Evolutionary conservation across 2,888 invertebrate species (phyloP).

Genomic region (Mactromeris polynyma): DNA sequence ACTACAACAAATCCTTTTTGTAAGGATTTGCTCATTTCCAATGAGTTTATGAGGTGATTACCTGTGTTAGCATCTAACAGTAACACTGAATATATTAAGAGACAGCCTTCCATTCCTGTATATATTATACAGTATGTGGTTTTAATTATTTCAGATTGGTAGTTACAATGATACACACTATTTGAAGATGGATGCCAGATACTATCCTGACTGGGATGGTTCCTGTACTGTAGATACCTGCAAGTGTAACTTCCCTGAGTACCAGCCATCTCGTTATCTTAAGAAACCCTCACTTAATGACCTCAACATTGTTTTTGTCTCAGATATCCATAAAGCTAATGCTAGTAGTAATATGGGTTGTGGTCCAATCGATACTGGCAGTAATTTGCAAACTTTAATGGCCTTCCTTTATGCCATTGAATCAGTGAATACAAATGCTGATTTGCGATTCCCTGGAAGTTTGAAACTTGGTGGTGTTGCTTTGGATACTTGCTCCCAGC

Average conservation of each 20-base stretch:
- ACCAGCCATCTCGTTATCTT: slow-evolving; percentile 82
- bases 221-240: slow-evolving; percentile 73
- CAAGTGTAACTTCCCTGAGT: slow-evolving; percentile 76
- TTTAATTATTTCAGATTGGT: slow-evolving; percentile 79
- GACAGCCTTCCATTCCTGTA: too few relatives aligned
- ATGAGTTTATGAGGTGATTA: too few relatives aligned
- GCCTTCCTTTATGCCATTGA: slow-evolving; percentile 87
- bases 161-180: slow-evolving; percentile 84
- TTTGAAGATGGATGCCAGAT: slow-evolving; percentile 81
- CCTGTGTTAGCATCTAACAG: too few relatives aligned
- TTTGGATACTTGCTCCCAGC: slow-evolving; percentile 86
- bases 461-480: slow-evolving; percentile 85
- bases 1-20: too few relatives aligned
- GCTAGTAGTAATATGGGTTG: slow-evolving; percentile 84
- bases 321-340: slow-evolving; percentile 86
- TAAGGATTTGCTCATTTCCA: too few relatives aligned
- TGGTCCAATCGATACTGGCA: slow-evolving; percentile 83
- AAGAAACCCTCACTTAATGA: slow-evolving; percentile 74
- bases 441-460: slow-evolving; percentile 72
- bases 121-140: too few relatives aligned
- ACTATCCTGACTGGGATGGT: slow-evolving; percentile 75
- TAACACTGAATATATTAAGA: too few relatives aligned
- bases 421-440: slow-evolving; percentile 84
- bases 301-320: slow-evolving; percentile 86
- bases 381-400: slow-evolving; percentile 86